Evolutionary conservation across 2,113 vertebrate species (phyloP).

Genomic region (Leiothrix lutea): DNA sequence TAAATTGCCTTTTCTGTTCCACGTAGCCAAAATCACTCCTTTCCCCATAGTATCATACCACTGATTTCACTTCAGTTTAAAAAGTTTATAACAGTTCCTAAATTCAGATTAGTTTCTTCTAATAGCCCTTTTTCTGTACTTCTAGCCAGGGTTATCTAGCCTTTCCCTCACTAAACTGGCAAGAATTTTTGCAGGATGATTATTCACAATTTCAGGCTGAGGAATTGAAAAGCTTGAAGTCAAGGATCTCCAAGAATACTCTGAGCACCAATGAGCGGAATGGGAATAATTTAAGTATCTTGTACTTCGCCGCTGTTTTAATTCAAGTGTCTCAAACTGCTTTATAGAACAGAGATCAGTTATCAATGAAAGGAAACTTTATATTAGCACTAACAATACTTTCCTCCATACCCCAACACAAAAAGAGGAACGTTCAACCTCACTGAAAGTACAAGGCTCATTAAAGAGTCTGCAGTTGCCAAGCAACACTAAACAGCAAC

Average conservation of each 20-base stretch:
- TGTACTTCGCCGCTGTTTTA: neutral
- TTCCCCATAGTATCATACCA: neutral
- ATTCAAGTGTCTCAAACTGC: neutral
- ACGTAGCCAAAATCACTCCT: neutral
- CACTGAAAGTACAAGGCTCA: neutral
- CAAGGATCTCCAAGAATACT: neutral
- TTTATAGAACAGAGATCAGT: neutral
- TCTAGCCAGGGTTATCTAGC: neutral
- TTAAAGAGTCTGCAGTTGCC: conserved; percentile 22
- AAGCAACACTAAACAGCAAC: conserved; percentile 37
- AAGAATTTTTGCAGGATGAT: neutral
- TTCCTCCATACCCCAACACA: neutral
- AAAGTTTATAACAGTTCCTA: neutral
- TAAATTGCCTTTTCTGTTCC: neutral
- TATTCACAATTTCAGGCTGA: neutral
- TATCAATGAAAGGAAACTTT: neutral
- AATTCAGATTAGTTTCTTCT: neutral
- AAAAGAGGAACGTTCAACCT: neutral
- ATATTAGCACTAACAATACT: neutral
- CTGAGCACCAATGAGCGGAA: neutral
- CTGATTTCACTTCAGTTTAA: neutral
- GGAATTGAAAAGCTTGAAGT: neutral
- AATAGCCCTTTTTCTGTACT: neutral
- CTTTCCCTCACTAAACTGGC: neutral
- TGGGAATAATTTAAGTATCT: neutral